A percentile compares a stretch with the other conserved stretches of the same genome.
phyloP scores from a whole-genome alignment of 1,140 invertebrate species.

The Apis florea region DNA sequence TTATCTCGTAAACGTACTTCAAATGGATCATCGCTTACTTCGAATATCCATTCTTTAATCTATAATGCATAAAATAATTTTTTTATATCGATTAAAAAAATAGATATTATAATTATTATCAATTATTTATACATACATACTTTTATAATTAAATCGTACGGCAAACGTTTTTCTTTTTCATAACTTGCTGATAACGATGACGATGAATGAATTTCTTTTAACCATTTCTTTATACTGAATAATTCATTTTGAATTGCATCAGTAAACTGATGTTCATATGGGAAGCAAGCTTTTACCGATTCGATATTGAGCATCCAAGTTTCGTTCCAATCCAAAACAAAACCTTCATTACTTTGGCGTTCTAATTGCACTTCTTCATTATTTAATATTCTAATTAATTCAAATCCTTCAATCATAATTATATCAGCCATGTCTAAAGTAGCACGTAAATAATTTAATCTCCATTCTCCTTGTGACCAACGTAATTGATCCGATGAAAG shows the following conservation, averaged over 20 bases:
- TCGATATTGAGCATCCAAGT: constrained; percentile 87
- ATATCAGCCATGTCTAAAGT: constrained; percentile 89
- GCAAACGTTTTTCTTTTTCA: constrained; percentile 83
- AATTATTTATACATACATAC: constrained; percentile 75
- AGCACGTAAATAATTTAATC: constrained; percentile 72
- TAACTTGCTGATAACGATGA: background rate
- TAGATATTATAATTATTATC: background rate
- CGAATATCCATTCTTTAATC: constrained; percentile 91
- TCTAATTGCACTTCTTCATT: constrained; percentile 85
- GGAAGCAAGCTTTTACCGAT: constrained; percentile 89
- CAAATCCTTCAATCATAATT: constrained; percentile 87
- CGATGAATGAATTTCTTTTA: constrained; percentile 85
- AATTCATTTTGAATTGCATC: constrained; percentile 96
- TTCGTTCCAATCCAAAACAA: constrained; percentile 86
- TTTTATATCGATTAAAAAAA: background rate
- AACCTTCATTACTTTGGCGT: constrained; percentile 86
- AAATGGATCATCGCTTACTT: constrained; percentile 98
- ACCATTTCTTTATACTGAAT: constrained; percentile 94
- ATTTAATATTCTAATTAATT: constrained; percentile 81
- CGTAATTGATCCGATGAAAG: constrained; percentile 75
- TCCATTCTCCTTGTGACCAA: constrained; percentile 76
- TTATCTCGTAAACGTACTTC: constrained; percentile 98
- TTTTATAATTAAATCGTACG: constrained; percentile 93
- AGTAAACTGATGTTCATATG: constrained; percentile 96
- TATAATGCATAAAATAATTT: constrained; percentile 69